Evolutionary conservation across 2,888 invertebrate genomes (phyloP).

Genomic region (Caenorhabditis angaria): DNA sequence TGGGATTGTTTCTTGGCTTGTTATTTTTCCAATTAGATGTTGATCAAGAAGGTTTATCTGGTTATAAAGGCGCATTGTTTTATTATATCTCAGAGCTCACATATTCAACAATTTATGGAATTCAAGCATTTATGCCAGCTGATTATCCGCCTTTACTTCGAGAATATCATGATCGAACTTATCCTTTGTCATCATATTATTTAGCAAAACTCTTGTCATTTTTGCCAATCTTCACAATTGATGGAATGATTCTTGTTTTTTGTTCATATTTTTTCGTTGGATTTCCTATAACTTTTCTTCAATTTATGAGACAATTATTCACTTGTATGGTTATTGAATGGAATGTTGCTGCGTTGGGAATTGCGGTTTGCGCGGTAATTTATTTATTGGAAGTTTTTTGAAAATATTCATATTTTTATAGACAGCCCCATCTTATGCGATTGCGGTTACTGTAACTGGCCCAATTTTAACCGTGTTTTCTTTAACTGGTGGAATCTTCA

Average conservation of each 20-base stretch:
- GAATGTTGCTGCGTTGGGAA: slow-evolving; percentile 59
- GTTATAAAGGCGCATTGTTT: slow-evolving; percentile 89
- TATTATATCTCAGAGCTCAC: slow-evolving; percentile 91
- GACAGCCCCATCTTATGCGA: slow-evolving; percentile 61
- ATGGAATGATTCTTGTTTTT: slow-evolving; percentile 84
- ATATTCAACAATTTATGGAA: slow-evolving; percentile 88
- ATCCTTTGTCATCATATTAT: slow-evolving; percentile 77
- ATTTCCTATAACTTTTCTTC: slow-evolving; percentile 25
- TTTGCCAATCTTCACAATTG: slow-evolving; percentile 83
- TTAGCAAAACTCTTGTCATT: slow-evolving; percentile 59
- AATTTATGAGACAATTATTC: slow-evolving; percentile 51
- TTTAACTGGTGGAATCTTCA: slow-evolving; percentile 67
- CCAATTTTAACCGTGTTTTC: slow-evolving; percentile 66
- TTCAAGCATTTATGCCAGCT: slow-evolving; percentile 86
- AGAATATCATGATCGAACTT: slow-evolving; percentile 91
- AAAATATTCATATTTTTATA: slow-evolving; percentile 15
- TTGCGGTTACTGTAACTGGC: slow-evolving; percentile 66
- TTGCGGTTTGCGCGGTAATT: slow-evolving; percentile 43
- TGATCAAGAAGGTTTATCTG: slow-evolving; percentile 85
- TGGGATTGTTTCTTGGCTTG: slow-evolving; percentile 80
- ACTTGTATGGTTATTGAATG: slow-evolving; percentile 62
- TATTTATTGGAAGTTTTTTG: neutral
- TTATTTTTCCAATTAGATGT: slow-evolving; percentile 80
- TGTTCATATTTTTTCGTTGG: slow-evolving; percentile 87
- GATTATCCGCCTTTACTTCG: slow-evolving; percentile 88